phyloP scores from a whole-genome alignment of 2,113 vertebrate genomes.

The Epinephelus fuscoguttatus region DNA sequence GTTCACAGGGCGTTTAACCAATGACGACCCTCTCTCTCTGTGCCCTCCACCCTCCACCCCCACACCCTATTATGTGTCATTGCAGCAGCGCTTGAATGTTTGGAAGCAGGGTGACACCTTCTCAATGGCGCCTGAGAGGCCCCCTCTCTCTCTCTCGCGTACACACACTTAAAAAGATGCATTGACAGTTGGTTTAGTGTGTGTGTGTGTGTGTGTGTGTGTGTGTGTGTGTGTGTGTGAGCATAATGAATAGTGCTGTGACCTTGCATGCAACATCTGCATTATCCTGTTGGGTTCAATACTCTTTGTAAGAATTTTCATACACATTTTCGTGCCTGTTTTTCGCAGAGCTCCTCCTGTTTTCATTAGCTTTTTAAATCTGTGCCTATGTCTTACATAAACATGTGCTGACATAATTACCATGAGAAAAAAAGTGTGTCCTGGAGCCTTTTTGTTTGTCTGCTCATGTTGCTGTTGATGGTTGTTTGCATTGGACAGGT shows the following conservation, averaged over 20 bases:
- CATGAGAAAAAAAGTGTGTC: background rate
- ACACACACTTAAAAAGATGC: conserved; percentile 22
- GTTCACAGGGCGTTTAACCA: conserved; percentile 52
- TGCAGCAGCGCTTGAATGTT: conserved; percentile 62
- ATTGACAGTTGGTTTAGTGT: conserved; percentile 25
- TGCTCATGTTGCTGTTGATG: background rate
- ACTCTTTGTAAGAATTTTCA: conserved; percentile 3
- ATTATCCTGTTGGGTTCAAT: conserved; percentile 19
- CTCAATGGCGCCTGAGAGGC: conserved; percentile 62
- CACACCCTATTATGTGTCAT: conserved; percentile 54
- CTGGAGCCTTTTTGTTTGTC: background rate
- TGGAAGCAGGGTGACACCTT: conserved; percentile 66
- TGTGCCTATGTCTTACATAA: background rate
- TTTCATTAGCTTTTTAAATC: conserved; percentile 16
- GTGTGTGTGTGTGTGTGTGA: conserved; percentile 18
- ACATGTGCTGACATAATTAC: conserved; percentile 3
- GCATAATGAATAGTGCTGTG: conserved; percentile 41
- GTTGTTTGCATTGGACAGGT: conserved; percentile 13
- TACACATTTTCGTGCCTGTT: background rate
- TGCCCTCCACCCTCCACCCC: conserved; percentile 24
- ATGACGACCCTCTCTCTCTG: conserved; percentile 5
- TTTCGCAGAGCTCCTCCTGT: background rate
- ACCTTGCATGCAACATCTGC: conserved; percentile 51
- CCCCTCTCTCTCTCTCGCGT: conserved; percentile 2
- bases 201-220: conserved; percentile 10